Evolutionary conservation across 2,113 vertebrate genomes (phyloP), one percentile per base, ranked within the genome.

Genomic region (Cyrtonyx montezumae): DNA sequence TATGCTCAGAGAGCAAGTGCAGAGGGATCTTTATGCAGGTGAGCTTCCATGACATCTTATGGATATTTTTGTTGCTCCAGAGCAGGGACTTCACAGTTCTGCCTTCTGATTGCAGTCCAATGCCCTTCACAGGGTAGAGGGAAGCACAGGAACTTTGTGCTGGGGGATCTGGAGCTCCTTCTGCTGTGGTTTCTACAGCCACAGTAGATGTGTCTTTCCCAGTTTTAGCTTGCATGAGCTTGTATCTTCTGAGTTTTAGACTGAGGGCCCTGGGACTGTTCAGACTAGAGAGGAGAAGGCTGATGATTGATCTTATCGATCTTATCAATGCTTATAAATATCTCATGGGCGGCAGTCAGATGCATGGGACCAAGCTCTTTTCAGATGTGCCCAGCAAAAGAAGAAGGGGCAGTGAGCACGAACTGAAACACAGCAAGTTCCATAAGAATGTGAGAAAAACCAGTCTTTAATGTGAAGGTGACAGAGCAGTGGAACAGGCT

Each of bases 91-190:
- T 26, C 3, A 19, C n/a, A 62, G 8, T 16, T 93, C 51, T 80
- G 37, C 30, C 8, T 12, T 48, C 55, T 2, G 5, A 20, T 49
- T 48, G 37, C 42, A 74, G 21, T 49, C 32, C 0, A 0, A 3
- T 67, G 66, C 59, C 42, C 28, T 83, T 90, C 37, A 34, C 49
- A 9, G 7, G 20, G 32, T 3, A 48, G 1, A 3, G 11, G 26
- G 4, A 75, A 43, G 11, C 7, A 83, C 0, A 0, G 6, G 2
- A 9, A 46, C 5, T 56, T 78, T 30, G 59, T 70, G 5, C 45
- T 69, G 51, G 13, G 17, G 15, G 6, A 56, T 62, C 45, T 74
- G 40, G 15, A 56, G 5, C 59, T 79, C n/a, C 13, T 77, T 79
- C 68, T 90, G 49, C 25, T 1, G 2, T 2, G 1, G 18, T 51